Evolutionary conservation across 2,888 invertebrate genomes (phyloP), one percentile per base, ranked within the genome.

Genomic region (Mantis religiosa): DNA sequence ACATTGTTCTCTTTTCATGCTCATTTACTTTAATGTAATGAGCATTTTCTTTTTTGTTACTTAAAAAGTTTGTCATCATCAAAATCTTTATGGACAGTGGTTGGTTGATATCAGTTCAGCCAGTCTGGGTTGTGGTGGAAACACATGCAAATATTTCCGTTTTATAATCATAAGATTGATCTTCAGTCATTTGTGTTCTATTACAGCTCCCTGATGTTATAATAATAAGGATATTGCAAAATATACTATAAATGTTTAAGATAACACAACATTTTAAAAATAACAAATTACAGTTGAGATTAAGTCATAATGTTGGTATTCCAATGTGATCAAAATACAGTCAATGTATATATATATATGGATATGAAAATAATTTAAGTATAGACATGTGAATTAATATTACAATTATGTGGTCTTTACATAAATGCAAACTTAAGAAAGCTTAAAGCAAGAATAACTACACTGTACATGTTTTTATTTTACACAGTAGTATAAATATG

Each of bases 401-500:
- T 71, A 71, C 54, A 71, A 71, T 54, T 4, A 71, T 71, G 25
- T 15, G 25, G 54, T 20, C 54, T 71, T 71, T 71, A 71, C 54
- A 71, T 71, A 87, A 87, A 87, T 86, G 71, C 71, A 25, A 28
- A 86, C 81, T 28, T 41, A 34, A n/a, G 34, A 28, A 87, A 87
- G 85, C 85, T 85, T 47, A 85, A 47, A 82, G 54, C 27, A 82
- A 81, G n/a, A 87, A 87, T 25, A 28, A 85, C 41, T 82, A 87
- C 87, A 87, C 87, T 87, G 87, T 87, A 87, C 87, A 87, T 82
- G 28, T 34, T 82, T 87, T 30, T 30, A 3, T 30, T 83, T 83
- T 87, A 87, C 87, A 89, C n/a, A 89, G 84, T 84, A 89, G 84
- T 84, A 89, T 84, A 89, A 84, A 89, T 84, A 89, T 81, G 54